Evolutionary conservation across 1,140 invertebrate genomes (phyloP), one percentile per base, ranked within the genome.

Genomic region (Drosophila prosaltans): DNA sequence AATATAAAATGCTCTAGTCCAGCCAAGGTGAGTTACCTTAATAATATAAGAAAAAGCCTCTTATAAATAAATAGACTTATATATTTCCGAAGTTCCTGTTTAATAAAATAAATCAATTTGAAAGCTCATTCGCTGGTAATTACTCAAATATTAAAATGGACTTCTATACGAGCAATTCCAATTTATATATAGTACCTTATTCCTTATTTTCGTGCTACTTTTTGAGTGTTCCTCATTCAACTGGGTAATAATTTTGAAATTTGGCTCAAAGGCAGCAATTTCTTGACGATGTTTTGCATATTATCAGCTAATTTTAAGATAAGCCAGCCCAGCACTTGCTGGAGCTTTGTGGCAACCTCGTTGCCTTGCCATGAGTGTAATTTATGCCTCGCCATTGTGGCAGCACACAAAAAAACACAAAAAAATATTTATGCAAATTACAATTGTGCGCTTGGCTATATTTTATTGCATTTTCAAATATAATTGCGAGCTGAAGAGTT

Each of bases 401-500:
- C 74, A 67, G 66, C 71, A 82, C 32, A 36, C 32, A 36, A 65
- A 61, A 70, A 69, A 62, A 69, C 74, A 81, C 65, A 69, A 63
- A 71, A 71, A 76, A 88, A 88, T 86, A 86, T 86, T 86, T 86
- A 86, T 86, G 83, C 80, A 86, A 88, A 86, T 86, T 85, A 9
- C 64, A 55, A 62, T 67, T 71, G 69, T 64, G 60, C 41, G 30
- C 40, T 62, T 69, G 60, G 69, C 80, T 69, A 88, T 83, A 85
- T 83, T 86, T 86, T 85, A 88, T 88, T 86, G 80, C 83, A 88
- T 83, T 86, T 88, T 86, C 79, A 88, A 86, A 86, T 88, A 88
- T 86, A 86, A 86, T 86, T 86, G 83, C 83, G 69, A 72, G 58
- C 66, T 60, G 66, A 77, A 81, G 80, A 80, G 83, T 81, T 76